phyloP scores from a whole-genome alignment of 1,140 invertebrate species.

The Physella acuta region DNA sequence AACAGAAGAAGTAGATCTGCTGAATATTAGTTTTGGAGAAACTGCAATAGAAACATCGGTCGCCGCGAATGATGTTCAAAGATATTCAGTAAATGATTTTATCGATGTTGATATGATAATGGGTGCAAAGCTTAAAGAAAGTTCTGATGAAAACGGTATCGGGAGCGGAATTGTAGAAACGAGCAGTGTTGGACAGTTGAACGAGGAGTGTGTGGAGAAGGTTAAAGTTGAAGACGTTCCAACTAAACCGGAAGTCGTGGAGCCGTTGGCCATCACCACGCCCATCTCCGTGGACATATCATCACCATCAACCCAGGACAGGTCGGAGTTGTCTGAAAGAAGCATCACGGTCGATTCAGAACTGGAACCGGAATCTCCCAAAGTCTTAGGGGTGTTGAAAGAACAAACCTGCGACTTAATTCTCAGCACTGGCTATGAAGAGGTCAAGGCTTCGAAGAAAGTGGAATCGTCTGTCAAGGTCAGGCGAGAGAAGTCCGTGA shows the following conservation, averaged over 20 bases:
- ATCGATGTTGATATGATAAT: neutral
- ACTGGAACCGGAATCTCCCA: neutral
- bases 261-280: neutral
- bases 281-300: neutral
- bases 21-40: neutral
- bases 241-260: neutral
- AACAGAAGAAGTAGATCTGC: neutral
- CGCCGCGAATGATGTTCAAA: neutral
- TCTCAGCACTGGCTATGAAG: conserved; percentile 21
- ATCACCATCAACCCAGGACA: too few species aligned
- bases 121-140: neutral
- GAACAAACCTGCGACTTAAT: conserved; percentile 18
- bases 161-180: too few species aligned
- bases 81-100: neutral
- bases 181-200: neutral
- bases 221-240: neutral
- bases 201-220: neutral
- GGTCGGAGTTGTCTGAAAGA: neutral
- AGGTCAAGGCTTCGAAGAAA: neutral
- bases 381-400: neutral
- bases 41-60: neutral
- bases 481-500: neutral
- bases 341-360: neutral
- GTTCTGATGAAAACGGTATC: neutral
- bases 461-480: neutral